These are phyloP conservation scores for Ciona savignyi DNA, from an alignment of 23 tunicate species.

Conservation along the genomic window DNA sequence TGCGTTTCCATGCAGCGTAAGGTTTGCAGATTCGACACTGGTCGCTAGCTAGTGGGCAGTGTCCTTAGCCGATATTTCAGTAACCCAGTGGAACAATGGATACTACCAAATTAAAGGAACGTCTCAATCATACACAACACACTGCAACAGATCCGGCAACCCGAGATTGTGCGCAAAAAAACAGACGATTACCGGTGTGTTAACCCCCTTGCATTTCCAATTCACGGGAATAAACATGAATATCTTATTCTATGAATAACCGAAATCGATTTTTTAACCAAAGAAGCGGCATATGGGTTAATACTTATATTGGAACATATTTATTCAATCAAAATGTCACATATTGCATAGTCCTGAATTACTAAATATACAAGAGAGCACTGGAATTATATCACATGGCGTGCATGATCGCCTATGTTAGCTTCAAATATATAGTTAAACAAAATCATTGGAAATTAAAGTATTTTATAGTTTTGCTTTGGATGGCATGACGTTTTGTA, in stretches of 20 bases:
- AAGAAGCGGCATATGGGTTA: neutral
- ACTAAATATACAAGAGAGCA: neutral
- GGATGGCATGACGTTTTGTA: constrained; percentile 70
- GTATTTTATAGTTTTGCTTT: constrained; percentile 55
- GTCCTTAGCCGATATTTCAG: no score
- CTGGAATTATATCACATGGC: neutral
- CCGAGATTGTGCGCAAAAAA: neutral
- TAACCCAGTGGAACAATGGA: no score
- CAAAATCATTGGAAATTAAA: neutral
- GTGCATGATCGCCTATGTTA: neutral
- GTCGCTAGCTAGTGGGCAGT: no score
- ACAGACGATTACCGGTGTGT: neutral
- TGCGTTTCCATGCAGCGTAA: no score
- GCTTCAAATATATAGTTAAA: neutral
- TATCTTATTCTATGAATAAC: no score
- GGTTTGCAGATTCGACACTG: no score
- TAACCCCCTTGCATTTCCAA: no score
- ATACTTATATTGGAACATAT: neutral
- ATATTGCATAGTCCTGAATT: neutral
- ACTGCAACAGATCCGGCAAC: no score
- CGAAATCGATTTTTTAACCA: no score
- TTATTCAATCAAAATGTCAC: neutral
- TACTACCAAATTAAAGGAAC: no score
- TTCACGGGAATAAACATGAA: no score
- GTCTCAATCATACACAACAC: no score